phyloP scores from a whole-genome alignment of 2,888 invertebrate species.

The Chalcis sispes region DNA sequence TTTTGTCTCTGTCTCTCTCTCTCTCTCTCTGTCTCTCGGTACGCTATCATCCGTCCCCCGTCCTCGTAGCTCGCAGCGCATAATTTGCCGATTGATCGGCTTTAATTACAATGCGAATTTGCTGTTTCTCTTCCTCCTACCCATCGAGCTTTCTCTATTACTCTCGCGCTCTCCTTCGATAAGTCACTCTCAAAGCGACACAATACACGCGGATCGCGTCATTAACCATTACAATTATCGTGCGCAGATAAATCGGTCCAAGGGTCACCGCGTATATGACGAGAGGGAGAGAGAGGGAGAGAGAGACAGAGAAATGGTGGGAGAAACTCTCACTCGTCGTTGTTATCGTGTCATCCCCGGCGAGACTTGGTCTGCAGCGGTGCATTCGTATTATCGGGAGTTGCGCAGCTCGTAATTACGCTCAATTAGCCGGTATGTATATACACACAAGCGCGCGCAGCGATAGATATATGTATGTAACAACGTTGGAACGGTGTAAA shows the following conservation, averaged over 20 bases:
- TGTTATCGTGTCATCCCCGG: background rate
- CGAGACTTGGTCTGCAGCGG: no score
- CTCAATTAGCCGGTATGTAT: conserved; percentile 9
- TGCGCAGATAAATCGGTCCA: conserved; percentile 27
- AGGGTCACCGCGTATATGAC: background rate
- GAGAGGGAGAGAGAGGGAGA: background rate
- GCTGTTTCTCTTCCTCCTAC: no score
- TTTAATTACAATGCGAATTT: conserved; percentile 57
- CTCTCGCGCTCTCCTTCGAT: background rate
- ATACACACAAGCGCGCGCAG: background rate
- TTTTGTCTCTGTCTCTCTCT: background rate
- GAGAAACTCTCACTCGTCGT: no score
- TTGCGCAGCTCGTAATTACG: conserved; percentile 31
- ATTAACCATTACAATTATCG: conserved; percentile 53
- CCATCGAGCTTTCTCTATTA: no score
- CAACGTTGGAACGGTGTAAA: background rate
- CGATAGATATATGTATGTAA: background rate
- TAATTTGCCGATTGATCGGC: conserved; percentile 58
- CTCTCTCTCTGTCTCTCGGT: background rate
- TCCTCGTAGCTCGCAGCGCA: conserved; percentile 34
- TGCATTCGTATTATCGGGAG: conserved; percentile 23
- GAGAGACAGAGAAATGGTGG: background rate
- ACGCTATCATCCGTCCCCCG: no score
- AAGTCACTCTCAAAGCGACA: background rate
- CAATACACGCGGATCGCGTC: conserved; percentile 10